These are phyloP conservation scores for Bucorvus abyssinicus DNA, from an alignment of 2,797 vertebrate species.

Conservation along the genomic window DNA sequence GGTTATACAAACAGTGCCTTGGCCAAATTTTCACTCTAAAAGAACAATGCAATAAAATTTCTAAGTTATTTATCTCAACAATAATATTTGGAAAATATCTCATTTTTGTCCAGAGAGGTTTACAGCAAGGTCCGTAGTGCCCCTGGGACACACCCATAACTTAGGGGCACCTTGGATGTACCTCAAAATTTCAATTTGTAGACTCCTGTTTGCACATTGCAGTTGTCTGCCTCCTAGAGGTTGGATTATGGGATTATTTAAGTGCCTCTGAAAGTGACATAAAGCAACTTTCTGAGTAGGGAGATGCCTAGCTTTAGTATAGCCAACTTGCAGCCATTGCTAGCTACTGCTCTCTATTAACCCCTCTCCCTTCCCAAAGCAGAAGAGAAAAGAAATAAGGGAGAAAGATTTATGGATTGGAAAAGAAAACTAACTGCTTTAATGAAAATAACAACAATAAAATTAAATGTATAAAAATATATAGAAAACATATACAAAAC, in stretches of 20 bases:
- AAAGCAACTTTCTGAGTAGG: not conserved
- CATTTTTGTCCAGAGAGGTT: not conserved
- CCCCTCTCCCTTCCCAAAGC: too few species aligned
- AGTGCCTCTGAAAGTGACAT: not conserved
- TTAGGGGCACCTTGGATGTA: accelerated
- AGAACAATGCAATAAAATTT: not conserved
- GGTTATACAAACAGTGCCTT: not conserved
- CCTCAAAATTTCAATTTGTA: not conserved
- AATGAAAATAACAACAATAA: too few species aligned
- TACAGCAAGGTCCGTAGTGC: not conserved
- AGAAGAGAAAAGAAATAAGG: too few species aligned
- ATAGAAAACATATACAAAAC: too few species aligned
- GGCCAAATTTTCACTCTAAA: not conserved
- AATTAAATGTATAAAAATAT: too few species aligned
- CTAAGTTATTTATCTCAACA: not conserved
- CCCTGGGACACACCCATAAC: accelerated
- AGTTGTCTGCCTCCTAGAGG: not conserved
- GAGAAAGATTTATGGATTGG: too few species aligned
- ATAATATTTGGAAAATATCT: not conserved
- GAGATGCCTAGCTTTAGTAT: not conserved
- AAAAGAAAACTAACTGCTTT: too few species aligned
- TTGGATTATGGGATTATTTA: not conserved
- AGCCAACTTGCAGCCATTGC: not conserved
- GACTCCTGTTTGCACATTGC: not conserved
- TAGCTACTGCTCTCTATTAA: not conserved